Conservation (phyloP, 2,797 vertebrate species). For the Alosa sapidissima region DNA sequence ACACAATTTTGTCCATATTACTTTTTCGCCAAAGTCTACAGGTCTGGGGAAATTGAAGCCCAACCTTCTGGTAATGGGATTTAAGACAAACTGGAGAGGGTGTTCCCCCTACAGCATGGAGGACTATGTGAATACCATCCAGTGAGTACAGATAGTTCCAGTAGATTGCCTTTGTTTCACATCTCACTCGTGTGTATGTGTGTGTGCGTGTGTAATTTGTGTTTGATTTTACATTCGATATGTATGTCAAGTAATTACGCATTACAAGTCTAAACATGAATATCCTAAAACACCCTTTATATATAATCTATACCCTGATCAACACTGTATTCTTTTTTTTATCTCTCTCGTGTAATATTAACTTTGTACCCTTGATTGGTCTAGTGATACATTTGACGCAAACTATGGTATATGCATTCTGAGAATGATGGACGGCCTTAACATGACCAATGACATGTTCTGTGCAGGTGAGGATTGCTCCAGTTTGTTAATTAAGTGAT, state of each 20-base stretch:
- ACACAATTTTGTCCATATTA: too few relatives aligned
- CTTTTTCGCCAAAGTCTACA: slow-evolving; percentile 61
- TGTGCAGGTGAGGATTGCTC: slow-evolving; percentile 61
- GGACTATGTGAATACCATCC: slow-evolving; percentile 74
- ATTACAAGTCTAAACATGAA: not conserved
- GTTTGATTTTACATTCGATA: not conserved
- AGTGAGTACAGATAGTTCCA: slow-evolving; percentile 61
- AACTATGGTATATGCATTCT: slow-evolving; percentile 74
- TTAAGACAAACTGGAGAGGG: slow-evolving; percentile 75
- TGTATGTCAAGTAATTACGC: not conserved
- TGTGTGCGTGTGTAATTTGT: not conserved
- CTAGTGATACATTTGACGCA: slow-evolving; percentile 75
- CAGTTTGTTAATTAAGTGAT: not conserved
- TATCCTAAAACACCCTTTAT: not conserved
- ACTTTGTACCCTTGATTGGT: not conserved
- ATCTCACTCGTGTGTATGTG: not conserved
- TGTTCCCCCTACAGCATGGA: slow-evolving; percentile 62
- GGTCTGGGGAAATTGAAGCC: slow-evolving; percentile 78
- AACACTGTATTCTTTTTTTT: not conserved
- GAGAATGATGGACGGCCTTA: slow-evolving; percentile 70
- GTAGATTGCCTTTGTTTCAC: not conserved
- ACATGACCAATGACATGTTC: slow-evolving; percentile 66
- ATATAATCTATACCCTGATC: not conserved
- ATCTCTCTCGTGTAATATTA: not conserved
- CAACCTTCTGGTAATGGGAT: slow-evolving; percentile 75